Base-by-base conservation (phyloP, 2,797 vertebrate species). In the Simalia tracyae region DNA sequence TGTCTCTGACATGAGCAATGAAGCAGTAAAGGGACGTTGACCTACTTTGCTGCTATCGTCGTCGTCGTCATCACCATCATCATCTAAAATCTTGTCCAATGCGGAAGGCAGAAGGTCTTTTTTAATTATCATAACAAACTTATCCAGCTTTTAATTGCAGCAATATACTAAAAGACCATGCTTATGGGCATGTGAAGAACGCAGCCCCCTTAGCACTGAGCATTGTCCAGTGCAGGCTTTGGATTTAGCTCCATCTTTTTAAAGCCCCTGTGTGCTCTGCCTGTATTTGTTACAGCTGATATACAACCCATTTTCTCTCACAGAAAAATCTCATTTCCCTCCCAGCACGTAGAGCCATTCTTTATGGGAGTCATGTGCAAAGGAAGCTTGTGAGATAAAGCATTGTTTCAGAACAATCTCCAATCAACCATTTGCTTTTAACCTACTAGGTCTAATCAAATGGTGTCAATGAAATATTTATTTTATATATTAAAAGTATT, bases 61-160 rank as follows among this genome's bases (percentile, higher is more conserved):
- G 4, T 1, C 26, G 4, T 5, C 63, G 11, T 0, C 24, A 31
- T 1, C 64, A 31, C 1, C n/a, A 14, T 1, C 17, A 11, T 1
- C 22, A 42, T 87, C 36, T 5, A 28, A 63, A 28, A n/a, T 86
- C 9, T 10, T 57, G 59, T 88, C 61, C 46, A 46, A 66, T 88
- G 56, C 9, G 8, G 50, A 56, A 59, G n/a, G 31, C 81, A 84
- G 15, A 10, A 31, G 15, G 17, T 8, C 24, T 4, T 64, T 88
- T 46, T 84, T 36, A 36, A 36, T 88, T 50, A 28, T n/a, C 24
- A 66, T 26, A 46, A 50, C 50, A 88, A 24, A 22, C 26, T 46
- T 26, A 72, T 15, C 68, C 3, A 31, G 2, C 17, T 88, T 64
- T 54, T 64, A 50, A 10, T n/a, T 88, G 26, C 12, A 64, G 42